A percentile compares a stretch with the other conserved stretches of the same genome.
These are phyloP conservation scores for Drosophila athabasca DNA, from an alignment of 1,140 invertebrate genomes.

Conservation along the genomic window DNA sequence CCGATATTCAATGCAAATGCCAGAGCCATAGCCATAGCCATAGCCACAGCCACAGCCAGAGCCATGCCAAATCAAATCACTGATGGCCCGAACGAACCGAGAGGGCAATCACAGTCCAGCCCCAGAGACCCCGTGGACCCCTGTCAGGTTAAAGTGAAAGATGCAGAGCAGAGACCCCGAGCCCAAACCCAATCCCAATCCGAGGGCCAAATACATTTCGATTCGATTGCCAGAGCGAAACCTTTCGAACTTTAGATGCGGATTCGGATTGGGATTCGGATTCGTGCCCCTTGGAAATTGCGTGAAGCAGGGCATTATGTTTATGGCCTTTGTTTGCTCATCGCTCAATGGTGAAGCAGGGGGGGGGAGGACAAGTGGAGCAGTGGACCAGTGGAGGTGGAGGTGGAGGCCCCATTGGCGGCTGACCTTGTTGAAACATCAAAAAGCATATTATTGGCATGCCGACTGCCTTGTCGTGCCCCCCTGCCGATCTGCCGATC, in stretches of 20 bases:
- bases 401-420: conserved; percentile 2
- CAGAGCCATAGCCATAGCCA: conserved; percentile 15
- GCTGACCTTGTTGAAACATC: conserved; percentile 76
- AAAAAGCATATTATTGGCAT: conserved; percentile 70
- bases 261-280: conserved; percentile 12
- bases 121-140: conserved; percentile 13
- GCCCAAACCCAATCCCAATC: conserved; percentile 13
- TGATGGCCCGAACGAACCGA: conserved; percentile 16
- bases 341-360: conserved; percentile 2
- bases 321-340: conserved; percentile 69
- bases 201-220: conserved; percentile 55
- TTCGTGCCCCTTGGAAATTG: conserved; percentile 58
- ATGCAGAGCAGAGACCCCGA: conserved; percentile 53
- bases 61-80: conserved; percentile 44
- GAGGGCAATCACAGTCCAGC: conserved; percentile 51
- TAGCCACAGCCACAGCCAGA: conserved; percentile 18
- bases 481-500: conserved; percentile 2
- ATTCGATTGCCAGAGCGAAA: conserved; percentile 59
- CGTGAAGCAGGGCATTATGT: conserved; percentile 70
- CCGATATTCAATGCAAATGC: conserved; percentile 41
- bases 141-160: conserved; percentile 39
- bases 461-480: conserved; percentile 38
- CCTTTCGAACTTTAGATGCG: conserved; percentile 62
- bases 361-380: conserved; percentile 10
- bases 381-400: conserved; percentile 1